Evolutionary conservation across 2,113 vertebrate species (phyloP).

Genomic region (Micronycteris hirsuta): DNA sequence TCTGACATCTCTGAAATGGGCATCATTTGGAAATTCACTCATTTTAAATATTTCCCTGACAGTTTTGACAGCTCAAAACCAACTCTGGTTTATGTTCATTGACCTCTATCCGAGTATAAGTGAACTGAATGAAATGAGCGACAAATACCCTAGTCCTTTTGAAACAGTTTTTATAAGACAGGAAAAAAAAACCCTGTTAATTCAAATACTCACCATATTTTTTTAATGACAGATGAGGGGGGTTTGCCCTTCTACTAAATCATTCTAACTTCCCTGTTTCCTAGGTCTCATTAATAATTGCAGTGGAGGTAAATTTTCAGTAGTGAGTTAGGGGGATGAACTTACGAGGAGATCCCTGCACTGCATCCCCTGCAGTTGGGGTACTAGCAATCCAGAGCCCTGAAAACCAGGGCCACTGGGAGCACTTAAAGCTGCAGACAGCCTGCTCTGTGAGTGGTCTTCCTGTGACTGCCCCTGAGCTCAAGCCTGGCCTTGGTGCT

Average conservation of each 20-base stretch:
- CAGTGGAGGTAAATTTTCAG: neutral
- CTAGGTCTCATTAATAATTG: neutral
- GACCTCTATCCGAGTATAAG: neutral
- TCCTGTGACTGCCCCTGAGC: neutral
- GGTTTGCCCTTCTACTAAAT: neutral
- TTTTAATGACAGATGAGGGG: neutral
- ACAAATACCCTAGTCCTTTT: neutral
- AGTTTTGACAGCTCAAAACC: constrained; percentile 31
- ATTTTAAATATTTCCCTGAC: neutral
- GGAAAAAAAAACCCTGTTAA: neutral
- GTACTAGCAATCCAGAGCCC: neutral
- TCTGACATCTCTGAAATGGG: neutral
- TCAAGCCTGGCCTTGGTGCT: neutral
- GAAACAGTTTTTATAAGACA: neutral
- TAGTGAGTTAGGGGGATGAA: neutral
- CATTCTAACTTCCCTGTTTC: neutral
- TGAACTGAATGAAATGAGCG: neutral
- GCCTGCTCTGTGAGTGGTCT: neutral
- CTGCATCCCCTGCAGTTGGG: neutral
- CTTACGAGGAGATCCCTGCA: neutral
- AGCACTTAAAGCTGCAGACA: neutral
- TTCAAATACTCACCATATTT: neutral
- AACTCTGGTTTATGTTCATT: constrained; percentile 8
- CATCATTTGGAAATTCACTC: neutral
- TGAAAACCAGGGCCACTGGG: neutral